Conservation (phyloP, 1,140 invertebrate genomes). For the Magallana ariakensis region DNA sequence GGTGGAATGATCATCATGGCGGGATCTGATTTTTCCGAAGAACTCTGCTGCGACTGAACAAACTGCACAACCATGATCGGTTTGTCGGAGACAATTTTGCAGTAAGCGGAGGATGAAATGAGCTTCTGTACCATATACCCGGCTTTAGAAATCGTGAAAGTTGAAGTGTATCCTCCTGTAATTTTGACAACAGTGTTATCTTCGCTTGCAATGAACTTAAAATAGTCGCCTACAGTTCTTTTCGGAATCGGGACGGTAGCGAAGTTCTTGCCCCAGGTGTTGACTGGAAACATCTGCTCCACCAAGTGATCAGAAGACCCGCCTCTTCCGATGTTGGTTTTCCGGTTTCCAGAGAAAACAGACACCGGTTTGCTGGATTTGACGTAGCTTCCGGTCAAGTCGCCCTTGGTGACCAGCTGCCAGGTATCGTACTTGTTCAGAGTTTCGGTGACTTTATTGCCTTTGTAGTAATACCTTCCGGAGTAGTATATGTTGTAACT, state of each 20-base stretch:
- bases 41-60: conserved; percentile 45
- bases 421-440: conserved; percentile 64
- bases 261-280: conserved; percentile 69
- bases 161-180: not conserved
- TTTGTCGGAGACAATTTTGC: conserved; percentile 43
- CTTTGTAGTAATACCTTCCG: conserved; percentile 52
- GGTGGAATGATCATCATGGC: conserved; percentile 65
- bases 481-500: conserved; percentile 55
- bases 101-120: conserved; percentile 33
- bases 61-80: conserved; percentile 51
- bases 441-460: conserved; percentile 53
- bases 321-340: conserved; percentile 54
- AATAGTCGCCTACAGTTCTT: conserved; percentile 62
- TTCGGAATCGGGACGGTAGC: conserved; percentile 61
- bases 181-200: conserved; percentile 55
- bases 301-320: conserved; percentile 67
- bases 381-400: conserved; percentile 66
- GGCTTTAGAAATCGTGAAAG: conserved; percentile 30
- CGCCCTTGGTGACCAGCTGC: conserved; percentile 60
- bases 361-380: conserved; percentile 60
- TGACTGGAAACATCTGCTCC: conserved; percentile 64
- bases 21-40: conserved; percentile 58
- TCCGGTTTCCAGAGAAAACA: conserved; percentile 66
- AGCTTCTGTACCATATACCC: conserved; percentile 41
- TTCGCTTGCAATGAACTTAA: conserved; percentile 64